A percentile compares a stretch with the other conserved stretches of the same genome.
These are phyloP conservation scores for Deilephila porcellus DNA, from an alignment of 2,888 invertebrate genomes.

Conservation along the genomic window DNA sequence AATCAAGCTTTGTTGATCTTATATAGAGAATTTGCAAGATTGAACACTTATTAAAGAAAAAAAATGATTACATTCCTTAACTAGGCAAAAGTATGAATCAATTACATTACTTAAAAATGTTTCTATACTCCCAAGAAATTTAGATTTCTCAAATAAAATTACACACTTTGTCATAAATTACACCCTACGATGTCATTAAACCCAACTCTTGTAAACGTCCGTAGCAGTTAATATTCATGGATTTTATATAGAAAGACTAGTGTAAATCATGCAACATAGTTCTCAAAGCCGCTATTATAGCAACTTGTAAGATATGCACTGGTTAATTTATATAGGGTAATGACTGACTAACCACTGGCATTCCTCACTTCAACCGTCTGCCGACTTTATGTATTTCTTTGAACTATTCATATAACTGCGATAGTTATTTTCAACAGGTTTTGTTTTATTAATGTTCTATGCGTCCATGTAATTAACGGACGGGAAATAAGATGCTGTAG, in stretches of 20 bases:
- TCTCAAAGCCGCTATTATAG: conserved; percentile 9
- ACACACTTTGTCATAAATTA: neutral
- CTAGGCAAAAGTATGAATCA: no score
- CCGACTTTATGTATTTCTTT: conserved; percentile 19
- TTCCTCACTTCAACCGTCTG: conserved; percentile 11
- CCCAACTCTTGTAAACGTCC: neutral
- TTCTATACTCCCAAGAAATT: no score
- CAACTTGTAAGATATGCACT: conserved; percentile 5
- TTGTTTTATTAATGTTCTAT: no score
- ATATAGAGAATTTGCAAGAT: no score
- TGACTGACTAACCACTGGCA: conserved; percentile 17
- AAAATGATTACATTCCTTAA: no score
- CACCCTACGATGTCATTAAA: neutral
- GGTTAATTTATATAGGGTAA: conserved; percentile 25
- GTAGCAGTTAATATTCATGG: conserved; percentile 15
- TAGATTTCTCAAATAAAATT: neutral
- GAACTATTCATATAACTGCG: neutral
- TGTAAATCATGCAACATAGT: conserved; percentile 21
- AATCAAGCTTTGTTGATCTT: no score
- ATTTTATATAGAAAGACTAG: neutral
- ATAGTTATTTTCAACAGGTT: neutral
- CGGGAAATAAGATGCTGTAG: no score
- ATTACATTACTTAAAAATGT: no score
- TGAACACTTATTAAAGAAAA: no score
- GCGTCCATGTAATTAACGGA: no score